phyloP scores from a whole-genome alignment of 2,888 invertebrate species.

The Caenorhabditis virilis region DNA sequence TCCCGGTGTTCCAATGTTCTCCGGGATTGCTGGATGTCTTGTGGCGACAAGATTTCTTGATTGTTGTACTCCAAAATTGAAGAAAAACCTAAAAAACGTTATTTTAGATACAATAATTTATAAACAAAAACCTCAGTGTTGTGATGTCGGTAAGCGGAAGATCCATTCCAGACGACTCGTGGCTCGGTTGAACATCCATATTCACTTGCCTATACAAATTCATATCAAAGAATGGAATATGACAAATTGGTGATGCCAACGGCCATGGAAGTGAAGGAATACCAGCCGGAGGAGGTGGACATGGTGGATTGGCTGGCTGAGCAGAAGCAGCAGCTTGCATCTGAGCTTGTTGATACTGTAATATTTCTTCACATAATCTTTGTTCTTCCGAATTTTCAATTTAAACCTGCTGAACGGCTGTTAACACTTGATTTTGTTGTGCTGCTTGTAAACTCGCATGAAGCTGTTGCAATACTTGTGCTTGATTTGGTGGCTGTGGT shows the following conservation, averaged over 20 bases:
- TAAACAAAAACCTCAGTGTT: slow-evolving; percentile 46
- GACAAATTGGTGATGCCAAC: slow-evolving; percentile 46
- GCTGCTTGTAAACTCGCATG: background rate
- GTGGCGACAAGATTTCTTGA: slow-evolving; percentile 47
- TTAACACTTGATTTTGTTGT: background rate
- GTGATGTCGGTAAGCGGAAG: slow-evolving; percentile 61
- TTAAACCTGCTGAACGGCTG: background rate
- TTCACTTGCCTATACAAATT: slow-evolving; percentile 58
- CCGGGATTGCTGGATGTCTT: slow-evolving; percentile 10
- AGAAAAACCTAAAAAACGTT: slow-evolving; percentile 56
- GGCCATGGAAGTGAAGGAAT: slow-evolving; percentile 60
- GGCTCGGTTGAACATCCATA: slow-evolving; percentile 55
- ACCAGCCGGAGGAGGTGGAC: slow-evolving; percentile 27
- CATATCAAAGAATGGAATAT: slow-evolving; percentile 59
- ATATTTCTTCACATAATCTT: background rate
- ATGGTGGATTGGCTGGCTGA: slow-evolving; percentile 4
- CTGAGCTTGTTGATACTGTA: slow-evolving; percentile 11
- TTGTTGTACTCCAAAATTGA: slow-evolving; percentile 65
- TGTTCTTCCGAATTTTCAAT: background rate
- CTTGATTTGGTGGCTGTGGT: slow-evolving; percentile 8
- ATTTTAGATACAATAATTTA: background rate
- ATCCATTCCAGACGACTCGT: slow-evolving; percentile 58
- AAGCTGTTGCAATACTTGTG: slow-evolving; percentile 13
- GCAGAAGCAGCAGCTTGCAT: background rate
- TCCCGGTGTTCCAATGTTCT: slow-evolving; percentile 1